Conservation (phyloP, 2,888 invertebrate genomes). For the Mantis religiosa region DNA sequence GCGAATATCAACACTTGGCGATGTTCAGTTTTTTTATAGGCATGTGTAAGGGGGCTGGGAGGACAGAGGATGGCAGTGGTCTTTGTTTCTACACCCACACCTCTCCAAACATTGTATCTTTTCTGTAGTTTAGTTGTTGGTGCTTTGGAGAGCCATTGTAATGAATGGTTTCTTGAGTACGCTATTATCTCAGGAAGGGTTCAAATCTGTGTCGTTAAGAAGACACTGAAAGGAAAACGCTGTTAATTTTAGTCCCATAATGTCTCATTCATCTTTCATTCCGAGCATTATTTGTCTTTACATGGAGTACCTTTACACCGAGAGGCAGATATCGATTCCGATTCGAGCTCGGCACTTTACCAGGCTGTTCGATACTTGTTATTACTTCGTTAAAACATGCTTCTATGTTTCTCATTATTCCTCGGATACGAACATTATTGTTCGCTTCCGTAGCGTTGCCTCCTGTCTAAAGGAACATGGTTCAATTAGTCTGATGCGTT, state of each 20-base stretch:
- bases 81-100: neutral
- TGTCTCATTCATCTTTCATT: neutral
- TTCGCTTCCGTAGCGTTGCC: too few relatives aligned
- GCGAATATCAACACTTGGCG: neutral
- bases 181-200: neutral
- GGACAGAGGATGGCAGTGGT: neutral
- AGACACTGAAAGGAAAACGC: neutral
- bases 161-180: conserved; percentile 1
- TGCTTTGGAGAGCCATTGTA: neutral
- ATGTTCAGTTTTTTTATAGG: neutral
- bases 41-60: neutral
- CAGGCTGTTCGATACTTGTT: too few relatives aligned
- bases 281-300: too few relatives aligned
- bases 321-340: too few relatives aligned
- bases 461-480: too few relatives aligned
- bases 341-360: too few relatives aligned
- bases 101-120: neutral
- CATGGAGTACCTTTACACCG: too few relatives aligned
- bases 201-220: neutral
- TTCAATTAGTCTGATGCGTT: too few relatives aligned
- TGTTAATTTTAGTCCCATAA: neutral
- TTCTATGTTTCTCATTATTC: too few relatives aligned
- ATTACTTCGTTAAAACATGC: too few relatives aligned
- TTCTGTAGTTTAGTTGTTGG: neutral
- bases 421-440: too few relatives aligned